Evolutionary conservation across 2,797 vertebrate genomes (phyloP).

Genomic region (Salarias fasciatus): DNA sequence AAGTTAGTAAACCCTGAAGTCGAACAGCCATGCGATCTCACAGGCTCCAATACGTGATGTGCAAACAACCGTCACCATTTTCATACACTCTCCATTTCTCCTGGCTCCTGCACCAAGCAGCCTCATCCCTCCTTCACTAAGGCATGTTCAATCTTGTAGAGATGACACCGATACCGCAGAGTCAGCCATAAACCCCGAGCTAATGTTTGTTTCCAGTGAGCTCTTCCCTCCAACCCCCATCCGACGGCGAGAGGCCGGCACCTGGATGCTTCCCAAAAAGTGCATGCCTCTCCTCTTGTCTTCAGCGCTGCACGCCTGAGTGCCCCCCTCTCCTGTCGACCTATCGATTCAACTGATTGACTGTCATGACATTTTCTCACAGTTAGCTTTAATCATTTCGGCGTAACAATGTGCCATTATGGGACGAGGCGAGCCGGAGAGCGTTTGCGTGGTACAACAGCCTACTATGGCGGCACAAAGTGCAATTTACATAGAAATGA

Average conservation of each 20-base stretch:
- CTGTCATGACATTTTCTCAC: slow-evolving; percentile 62
- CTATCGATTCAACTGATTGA: slow-evolving; percentile 61
- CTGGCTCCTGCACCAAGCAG: slow-evolving; percentile 13
- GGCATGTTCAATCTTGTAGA: slow-evolving; percentile 59
- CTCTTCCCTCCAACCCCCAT: slow-evolving; percentile 27
- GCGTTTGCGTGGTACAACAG: slow-evolving; percentile 58
- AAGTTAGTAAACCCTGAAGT: slow-evolving; percentile 26
- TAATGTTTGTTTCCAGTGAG: slow-evolving; percentile 63
- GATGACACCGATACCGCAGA: slow-evolving; percentile 60
- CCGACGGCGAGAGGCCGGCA: slow-evolving; percentile 39
- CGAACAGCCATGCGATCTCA: slow-evolving; percentile 31
- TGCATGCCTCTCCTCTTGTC: slow-evolving; percentile 37
- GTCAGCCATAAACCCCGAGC: slow-evolving; percentile 52
- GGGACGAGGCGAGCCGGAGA: slow-evolving; percentile 34
- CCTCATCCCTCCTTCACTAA: slow-evolving; percentile 50
- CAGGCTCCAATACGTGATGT: slow-evolving; percentile 37
- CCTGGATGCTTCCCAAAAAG: slow-evolving; percentile 70
- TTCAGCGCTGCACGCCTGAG: slow-evolving; percentile 47
- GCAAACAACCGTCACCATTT: slow-evolving; percentile 16
- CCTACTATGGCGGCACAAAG: slow-evolving; percentile 57
- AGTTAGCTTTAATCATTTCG: slow-evolving; percentile 64
- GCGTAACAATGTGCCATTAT: slow-evolving; percentile 49
- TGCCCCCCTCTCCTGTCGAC: slow-evolving; percentile 34
- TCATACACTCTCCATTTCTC: slow-evolving; percentile 25
- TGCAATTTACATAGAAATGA: slow-evolving; percentile 83